Conservation (phyloP, 2,113 vertebrate species). For the Euleptes europaea region DNA sequence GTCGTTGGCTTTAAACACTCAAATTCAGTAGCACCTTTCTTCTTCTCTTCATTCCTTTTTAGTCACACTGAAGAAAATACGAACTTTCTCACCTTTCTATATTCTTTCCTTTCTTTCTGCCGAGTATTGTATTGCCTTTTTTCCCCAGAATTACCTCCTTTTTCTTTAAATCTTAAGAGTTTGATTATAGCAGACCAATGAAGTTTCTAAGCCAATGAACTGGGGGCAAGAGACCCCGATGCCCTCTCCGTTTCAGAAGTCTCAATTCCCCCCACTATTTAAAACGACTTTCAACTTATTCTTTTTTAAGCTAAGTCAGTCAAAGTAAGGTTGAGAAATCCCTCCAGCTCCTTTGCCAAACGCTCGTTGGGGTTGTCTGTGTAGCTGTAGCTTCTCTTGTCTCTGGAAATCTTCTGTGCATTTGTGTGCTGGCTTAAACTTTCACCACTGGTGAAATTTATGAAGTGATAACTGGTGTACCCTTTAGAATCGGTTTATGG, state of each 20-base stretch:
- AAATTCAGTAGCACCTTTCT: slow-evolving; percentile 61
- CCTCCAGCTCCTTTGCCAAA: slow-evolving; percentile 34
- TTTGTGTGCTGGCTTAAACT: not conserved
- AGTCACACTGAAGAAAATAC: slow-evolving; percentile 47
- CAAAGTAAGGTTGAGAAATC: slow-evolving; percentile 49
- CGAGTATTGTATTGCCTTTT: slow-evolving; percentile 55
- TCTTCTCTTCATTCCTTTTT: slow-evolving; percentile 53
- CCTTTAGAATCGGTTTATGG: too few relatives aligned
- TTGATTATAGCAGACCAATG: slow-evolving; percentile 64
- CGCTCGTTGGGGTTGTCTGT: slow-evolving; percentile 18
- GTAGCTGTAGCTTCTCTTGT: not conserved
- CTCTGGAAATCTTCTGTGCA: not conserved
- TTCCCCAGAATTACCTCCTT: slow-evolving; percentile 49
- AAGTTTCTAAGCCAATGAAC: slow-evolving; percentile 47
- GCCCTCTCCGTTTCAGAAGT: slow-evolving; percentile 58
- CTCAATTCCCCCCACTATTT: slow-evolving; percentile 58
- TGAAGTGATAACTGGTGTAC: not conserved
- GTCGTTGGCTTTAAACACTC: slow-evolving; percentile 52
- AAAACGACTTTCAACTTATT: slow-evolving; percentile 57
- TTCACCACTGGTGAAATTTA: not conserved
- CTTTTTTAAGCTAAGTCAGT: slow-evolving; percentile 27
- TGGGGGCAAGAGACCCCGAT: slow-evolving; percentile 43
- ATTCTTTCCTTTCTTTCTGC: slow-evolving; percentile 55
- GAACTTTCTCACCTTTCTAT: slow-evolving; percentile 61
- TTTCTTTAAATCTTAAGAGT: slow-evolving; percentile 59